A percentile compares a stretch with the other conserved stretches of the same genome.
Conservation (phyloP, 2,888 invertebrate genomes). For the Balanococcus diminutus region DNA sequence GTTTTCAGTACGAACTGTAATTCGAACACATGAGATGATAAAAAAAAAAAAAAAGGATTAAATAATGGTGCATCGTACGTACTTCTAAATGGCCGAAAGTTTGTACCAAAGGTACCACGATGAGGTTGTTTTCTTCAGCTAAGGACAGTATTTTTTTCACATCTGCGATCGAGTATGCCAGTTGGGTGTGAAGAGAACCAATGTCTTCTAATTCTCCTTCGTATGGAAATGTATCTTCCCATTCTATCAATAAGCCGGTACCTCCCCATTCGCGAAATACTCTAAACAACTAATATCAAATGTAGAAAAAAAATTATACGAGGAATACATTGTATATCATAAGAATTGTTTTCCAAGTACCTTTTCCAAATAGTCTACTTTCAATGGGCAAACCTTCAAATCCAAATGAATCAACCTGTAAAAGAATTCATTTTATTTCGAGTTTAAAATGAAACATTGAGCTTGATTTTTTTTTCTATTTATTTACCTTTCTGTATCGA, state of each 20-base stretch:
- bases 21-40: neutral
- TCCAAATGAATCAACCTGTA: slow-evolving; percentile 72
- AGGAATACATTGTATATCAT: neutral
- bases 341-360: slow-evolving; percentile 59
- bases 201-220: slow-evolving; percentile 62
- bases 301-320: too few relatives aligned
- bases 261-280: slow-evolving; percentile 73
- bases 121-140: slow-evolving; percentile 71
- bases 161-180: slow-evolving; percentile 72
- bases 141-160: slow-evolving; percentile 71
- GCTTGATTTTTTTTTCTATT: too few relatives aligned
- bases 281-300: slow-evolving; percentile 66
- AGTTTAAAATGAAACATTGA: too few relatives aligned
- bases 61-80: too few relatives aligned
- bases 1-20: slow-evolving; percentile 75
- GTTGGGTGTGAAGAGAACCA: slow-evolving; percentile 62
- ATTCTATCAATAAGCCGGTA: slow-evolving; percentile 82
- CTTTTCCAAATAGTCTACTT: slow-evolving; percentile 67
- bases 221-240: slow-evolving; percentile 91
- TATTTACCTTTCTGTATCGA: neutral
- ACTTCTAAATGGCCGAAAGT: slow-evolving; percentile 85
- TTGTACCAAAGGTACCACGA: slow-evolving; percentile 79
- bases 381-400: slow-evolving; percentile 76
- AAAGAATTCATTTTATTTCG: neutral
- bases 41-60: neutral